Percentiles rank a stretch among this genome's conserved stretches.
Conservation (phyloP, 2,888 invertebrate species). For the Drosophila pseudotakahashii region DNA sequence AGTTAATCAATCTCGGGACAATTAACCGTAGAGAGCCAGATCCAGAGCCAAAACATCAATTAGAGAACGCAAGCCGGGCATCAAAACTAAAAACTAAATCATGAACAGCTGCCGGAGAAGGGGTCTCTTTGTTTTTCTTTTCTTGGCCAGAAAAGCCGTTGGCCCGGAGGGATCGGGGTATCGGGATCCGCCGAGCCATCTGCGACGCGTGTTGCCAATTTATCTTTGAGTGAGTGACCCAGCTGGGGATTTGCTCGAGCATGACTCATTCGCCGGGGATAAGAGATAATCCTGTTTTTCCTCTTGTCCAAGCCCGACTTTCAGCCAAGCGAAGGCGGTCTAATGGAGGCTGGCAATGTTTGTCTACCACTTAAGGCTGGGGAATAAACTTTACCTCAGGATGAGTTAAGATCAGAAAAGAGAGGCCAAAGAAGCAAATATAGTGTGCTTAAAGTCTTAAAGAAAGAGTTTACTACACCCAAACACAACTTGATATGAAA, state of each 20-base stretch:
- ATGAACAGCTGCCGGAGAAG: constrained; percentile 27
- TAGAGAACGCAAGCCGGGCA: constrained; percentile 45
- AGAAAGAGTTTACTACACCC: neutral
- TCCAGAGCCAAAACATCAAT: constrained; percentile 51
- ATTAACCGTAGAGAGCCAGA: constrained; percentile 56
- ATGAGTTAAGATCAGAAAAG: neutral
- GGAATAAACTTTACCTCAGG: neutral
- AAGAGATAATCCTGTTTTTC: constrained; percentile 65
- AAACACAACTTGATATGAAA: no score
- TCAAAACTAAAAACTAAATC: constrained; percentile 4
- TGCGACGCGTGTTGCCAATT: constrained; percentile 76
- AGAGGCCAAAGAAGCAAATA: neutral
- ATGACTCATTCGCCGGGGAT: constrained; percentile 56
- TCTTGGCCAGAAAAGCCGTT: constrained; percentile 7
- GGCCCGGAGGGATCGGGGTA: neutral
- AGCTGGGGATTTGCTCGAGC: constrained; percentile 49
- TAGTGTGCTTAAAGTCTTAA: neutral
- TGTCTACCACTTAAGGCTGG: constrained; percentile 5
- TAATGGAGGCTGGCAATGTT: constrained; percentile 16
- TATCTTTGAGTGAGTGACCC: constrained; percentile 61
- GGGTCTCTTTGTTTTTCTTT: constrained; percentile 1
- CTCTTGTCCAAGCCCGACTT: constrained; percentile 34
- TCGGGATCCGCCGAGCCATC: constrained; percentile 38
- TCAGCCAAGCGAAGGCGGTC: constrained; percentile 10
- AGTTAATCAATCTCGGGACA: constrained; percentile 67